These are phyloP conservation scores for Terrapene triunguis DNA, from an alignment of 2,113 vertebrate genomes.

Conservation along the genomic window DNA sequence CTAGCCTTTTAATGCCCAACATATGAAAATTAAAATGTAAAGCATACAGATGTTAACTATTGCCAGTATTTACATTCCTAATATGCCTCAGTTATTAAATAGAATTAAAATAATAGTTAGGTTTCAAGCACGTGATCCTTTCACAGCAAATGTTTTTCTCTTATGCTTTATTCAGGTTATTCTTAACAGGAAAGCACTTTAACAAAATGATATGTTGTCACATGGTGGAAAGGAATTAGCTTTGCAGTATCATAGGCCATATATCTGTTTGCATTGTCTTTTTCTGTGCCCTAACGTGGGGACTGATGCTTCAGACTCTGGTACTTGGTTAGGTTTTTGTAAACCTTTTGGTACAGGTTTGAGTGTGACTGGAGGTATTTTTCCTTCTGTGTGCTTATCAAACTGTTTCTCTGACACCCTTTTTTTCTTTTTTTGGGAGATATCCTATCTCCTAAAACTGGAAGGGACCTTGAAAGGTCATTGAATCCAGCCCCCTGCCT, in stretches of 20 bases:
- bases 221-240: not conserved
- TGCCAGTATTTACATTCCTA: constrained; percentile 56
- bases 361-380: not conserved
- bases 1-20: constrained; percentile 56
- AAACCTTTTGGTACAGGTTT: not conserved
- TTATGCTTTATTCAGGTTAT: not conserved
- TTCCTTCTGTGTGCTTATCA: not conserved
- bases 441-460: too few relatives aligned
- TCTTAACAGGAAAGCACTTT: constrained; percentile 10
- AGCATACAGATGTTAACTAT: constrained; percentile 11
- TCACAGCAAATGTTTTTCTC: not conserved
- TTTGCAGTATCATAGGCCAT: not conserved
- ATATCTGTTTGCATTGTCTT: not conserved
- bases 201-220: not conserved
- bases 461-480: too few relatives aligned
- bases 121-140: constrained; percentile 54
- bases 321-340: fast-evolving
- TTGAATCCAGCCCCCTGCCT: too few relatives aligned
- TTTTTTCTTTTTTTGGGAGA: too few relatives aligned
- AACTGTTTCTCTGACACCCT: not conserved
- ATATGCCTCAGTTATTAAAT: constrained; percentile 60
- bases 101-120: constrained; percentile 56
- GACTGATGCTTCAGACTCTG: not conserved
- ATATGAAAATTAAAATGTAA: constrained; percentile 48
- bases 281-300: not conserved